Base-by-base conservation (phyloP, 1,140 invertebrate genomes). In the Gryllus bimaculatus region DNA sequence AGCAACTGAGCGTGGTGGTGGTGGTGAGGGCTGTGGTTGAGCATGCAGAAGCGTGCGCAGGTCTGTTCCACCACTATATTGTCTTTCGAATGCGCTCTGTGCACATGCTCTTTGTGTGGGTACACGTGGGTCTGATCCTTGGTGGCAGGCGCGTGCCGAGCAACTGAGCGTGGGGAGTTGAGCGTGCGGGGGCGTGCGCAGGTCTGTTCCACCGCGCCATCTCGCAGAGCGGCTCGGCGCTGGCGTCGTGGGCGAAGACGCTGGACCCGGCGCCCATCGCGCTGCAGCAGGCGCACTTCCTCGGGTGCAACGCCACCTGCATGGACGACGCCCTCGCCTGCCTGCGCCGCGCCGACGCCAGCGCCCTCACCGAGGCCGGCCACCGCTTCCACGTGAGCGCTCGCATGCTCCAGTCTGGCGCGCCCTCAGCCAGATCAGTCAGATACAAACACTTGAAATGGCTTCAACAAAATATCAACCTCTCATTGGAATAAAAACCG, bases 211-310 rank as follows among this genome's bases (percentile, higher is more conserved):
- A 96, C 81, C 90, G 96, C 80, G 93, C 95, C 8, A 93, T 98
- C 79, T 88, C 98, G 8, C 89, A 98, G 83, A 96, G 95, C 7
- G 96, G 96, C 8, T 98, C 97, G 20, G 96, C 97, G 0, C 86
- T 98, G 15, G 95, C 94, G 75, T 95, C 94, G 0, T 99, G 95
- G 97, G 96, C 96, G 0, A 87, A 97, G 66, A 95, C 97, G 5
- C 92, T 95, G 82, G 94, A 98, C 86, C 95, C 96, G 0, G 91
- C 94, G 0, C 90, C 91, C 79, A 97, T 94, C 84, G 94, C 96
- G 8, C 86, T 94, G 20, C 92, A 94, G 84, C 86, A 98, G 75
- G 95, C 95, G 1, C 90, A 90, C 80, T 91, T 92, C 76, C 90
- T 96, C 8, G 97, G 97, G 85, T 98, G 96, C 84, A 18, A 66